Evolutionary conservation across 2,113 vertebrate species (phyloP), one percentile per base, ranked within the genome.

Genomic region (Hucho hucho): DNA sequence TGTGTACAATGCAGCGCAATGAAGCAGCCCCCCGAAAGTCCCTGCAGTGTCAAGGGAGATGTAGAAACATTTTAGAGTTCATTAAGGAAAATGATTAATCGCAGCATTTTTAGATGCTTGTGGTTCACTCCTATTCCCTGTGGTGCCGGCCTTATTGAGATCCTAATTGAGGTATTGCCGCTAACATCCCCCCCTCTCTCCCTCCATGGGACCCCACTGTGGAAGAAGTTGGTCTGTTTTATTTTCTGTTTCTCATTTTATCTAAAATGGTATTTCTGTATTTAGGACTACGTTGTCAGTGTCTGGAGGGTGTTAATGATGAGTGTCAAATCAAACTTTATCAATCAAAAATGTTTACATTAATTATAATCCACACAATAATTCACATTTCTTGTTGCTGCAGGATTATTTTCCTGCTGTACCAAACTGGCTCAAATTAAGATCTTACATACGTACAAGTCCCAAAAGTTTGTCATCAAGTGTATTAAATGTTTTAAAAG

Each of bases 241-340:
- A 56, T 72, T 79, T 77, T 75, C 73, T 58, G 24, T 43, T 43
- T 43, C 75, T 84, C 86, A 71, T 76, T 79, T 84, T 84, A 87
- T 89, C 82, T 83, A 37, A 74, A 79, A 74, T 88, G 84, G 76
- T 92, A 89, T 89, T 91, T 89, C 86, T 84, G 83, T 87, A 87
- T 88, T 84, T 87, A 79, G 74, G 79, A 84, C 80, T 84, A 70
- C 84, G 82, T 86, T 91, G 85, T 75, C 46, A 69, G 37, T 29
- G 22, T 86, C 87, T 80, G n/a, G 20, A 18, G 59, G 22, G 77
- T 76, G 83, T 84, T 89, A 86, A 89, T 85, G 82, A 86, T 77
- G 78, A 74, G 80, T 83, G 29, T 32, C 6, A 32, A 32, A 32
- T 32, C 32, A 32, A 32, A 6, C 32, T 32, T 32, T 1, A n/a